phyloP scores from a whole-genome alignment of 1,140 invertebrate genomes.

The Penaeus chinensis region DNA sequence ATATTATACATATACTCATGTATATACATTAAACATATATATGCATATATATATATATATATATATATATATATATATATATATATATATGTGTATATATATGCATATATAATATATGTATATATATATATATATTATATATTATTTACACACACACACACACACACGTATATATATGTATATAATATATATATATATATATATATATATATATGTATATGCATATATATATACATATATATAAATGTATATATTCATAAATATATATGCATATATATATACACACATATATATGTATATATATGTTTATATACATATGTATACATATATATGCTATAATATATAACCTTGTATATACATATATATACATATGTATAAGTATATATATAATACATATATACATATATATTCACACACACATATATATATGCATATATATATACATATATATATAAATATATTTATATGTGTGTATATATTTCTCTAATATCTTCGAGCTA shows the following conservation, averaged over 20 bases:
- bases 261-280: slow-evolving; percentile 6
- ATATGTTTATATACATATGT: neutral
- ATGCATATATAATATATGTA: too few relatives aligned
- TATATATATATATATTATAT: too few relatives aligned
- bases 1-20: neutral
- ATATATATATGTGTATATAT: neutral
- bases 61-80: slow-evolving; percentile 26
- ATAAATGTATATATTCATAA: slow-evolving; percentile 17
- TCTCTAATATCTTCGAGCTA: neutral
- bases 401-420: neutral
- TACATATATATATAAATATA: slow-evolving; percentile 1
- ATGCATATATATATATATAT: slow-evolving; percentile 21
- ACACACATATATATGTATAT: neutral
- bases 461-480: slow-evolving; percentile 16
- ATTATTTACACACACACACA: neutral
- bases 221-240: slow-evolving; percentile 6
- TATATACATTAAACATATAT: neutral
- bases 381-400: neutral
- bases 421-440: slow-evolving; percentile 6
- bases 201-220: too few relatives aligned
- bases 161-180: slow-evolving; percentile 11
- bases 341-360: slow-evolving; percentile 3
- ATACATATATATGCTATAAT: neutral
- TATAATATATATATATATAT: neutral
- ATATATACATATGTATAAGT: neutral